phyloP scores from a whole-genome alignment of 2,888 invertebrate genomes.

The Electrophaes corylata region DNA sequence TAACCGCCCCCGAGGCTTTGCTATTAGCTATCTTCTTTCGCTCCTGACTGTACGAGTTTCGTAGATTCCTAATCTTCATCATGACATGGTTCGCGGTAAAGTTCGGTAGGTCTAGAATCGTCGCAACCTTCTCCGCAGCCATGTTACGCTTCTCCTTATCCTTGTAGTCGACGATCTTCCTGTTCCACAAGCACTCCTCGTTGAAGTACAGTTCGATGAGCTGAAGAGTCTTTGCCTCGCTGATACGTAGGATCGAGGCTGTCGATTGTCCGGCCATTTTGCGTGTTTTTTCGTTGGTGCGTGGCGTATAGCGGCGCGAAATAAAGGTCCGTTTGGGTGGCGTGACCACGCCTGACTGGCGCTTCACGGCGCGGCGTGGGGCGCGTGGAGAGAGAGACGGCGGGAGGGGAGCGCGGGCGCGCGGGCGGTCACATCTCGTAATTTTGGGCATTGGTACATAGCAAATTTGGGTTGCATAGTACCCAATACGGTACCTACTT shows the following conservation, averaged over 20 bases:
- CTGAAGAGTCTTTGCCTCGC: conserved; percentile 49
- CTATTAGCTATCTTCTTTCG: conserved; percentile 54
- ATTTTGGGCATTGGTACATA: too few relatives aligned
- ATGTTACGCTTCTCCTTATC: conserved; percentile 40
- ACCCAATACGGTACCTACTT: too few relatives aligned
- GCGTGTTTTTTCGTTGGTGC: neutral
- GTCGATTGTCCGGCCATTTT: neutral
- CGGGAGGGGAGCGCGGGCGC: neutral
- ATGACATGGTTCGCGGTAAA: conserved; percentile 58
- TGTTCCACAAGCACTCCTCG: conserved; percentile 61
- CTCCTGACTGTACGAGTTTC: conserved; percentile 66
- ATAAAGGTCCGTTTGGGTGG: conserved; percentile 38
- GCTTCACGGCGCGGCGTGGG: conserved; percentile 14
- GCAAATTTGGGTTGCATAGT: too few relatives aligned
- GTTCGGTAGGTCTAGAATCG: conserved; percentile 50
- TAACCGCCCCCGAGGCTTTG: conserved; percentile 28
- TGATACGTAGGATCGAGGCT: conserved; percentile 47
- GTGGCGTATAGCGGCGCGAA: conserved; percentile 20
- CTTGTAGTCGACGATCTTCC: conserved; percentile 47
- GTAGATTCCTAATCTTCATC: conserved; percentile 64
- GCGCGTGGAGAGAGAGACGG: conserved; percentile 2
- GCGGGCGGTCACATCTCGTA: too few relatives aligned
- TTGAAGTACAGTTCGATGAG: conserved; percentile 54
- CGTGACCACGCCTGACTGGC: conserved; percentile 52
- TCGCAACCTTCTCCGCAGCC: conserved; percentile 54